phyloP scores from a whole-genome alignment of 2,888 invertebrate genomes.

The Meteorus cinctellus region DNA sequence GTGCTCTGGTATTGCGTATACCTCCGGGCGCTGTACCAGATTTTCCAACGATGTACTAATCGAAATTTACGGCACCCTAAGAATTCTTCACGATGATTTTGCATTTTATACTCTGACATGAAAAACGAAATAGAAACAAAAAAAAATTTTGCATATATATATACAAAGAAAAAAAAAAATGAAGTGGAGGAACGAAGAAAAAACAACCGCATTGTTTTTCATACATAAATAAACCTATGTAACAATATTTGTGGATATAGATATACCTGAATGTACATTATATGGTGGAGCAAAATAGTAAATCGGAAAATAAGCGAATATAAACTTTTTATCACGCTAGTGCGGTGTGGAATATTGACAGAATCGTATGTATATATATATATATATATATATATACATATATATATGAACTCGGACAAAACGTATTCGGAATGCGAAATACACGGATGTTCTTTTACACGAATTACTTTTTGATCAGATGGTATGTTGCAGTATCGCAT shows the following conservation, averaged over 20 bases:
- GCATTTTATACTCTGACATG: slow-evolving; percentile 1
- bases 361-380: background rate
- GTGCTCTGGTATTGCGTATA: slow-evolving; percentile 35
- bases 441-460: slow-evolving; percentile 2
- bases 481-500: slow-evolving; percentile 11
- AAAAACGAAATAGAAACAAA: background rate
- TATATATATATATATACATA: background rate
- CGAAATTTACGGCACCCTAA: slow-evolving; percentile 31
- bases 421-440: slow-evolving; percentile 8
- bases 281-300: background rate
- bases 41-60: slow-evolving; percentile 42
- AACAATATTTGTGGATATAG: background rate
- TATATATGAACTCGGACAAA: background rate
- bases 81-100: slow-evolving; percentile 34
- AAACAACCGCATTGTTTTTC: background rate
- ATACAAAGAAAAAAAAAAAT: background rate
- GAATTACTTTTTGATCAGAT: slow-evolving; percentile 6
- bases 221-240: background rate
- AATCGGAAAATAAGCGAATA: background rate
- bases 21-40: slow-evolving; percentile 28
- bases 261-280: background rate
- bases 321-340: background rate
- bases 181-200: background rate
- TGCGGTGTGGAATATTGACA: background rate
- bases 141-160: background rate